A percentile compares a stretch with the other conserved stretches of the same genome.
Conservation (phyloP, 64 coral and sea anemone species). For the Dendrophyllia cribrosa region DNA sequence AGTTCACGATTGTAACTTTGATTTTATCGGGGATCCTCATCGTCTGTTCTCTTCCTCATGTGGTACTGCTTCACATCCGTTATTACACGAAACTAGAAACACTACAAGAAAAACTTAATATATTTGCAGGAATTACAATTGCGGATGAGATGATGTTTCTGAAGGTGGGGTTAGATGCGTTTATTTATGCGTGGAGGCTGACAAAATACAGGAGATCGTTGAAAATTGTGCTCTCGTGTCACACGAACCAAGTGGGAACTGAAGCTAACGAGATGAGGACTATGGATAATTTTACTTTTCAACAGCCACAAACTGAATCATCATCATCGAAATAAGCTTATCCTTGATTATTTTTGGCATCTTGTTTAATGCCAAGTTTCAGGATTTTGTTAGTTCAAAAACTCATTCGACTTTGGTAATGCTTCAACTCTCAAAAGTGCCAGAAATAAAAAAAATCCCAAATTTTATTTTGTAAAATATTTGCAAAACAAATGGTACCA, state of each 20-base stretch:
- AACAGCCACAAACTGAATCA: neutral
- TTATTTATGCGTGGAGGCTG: constrained; percentile 67
- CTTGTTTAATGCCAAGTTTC: too few species aligned
- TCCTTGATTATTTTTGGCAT: too few species aligned
- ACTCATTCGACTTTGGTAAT: too few species aligned
- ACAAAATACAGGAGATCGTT: constrained; percentile 60
- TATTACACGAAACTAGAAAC: constrained; percentile 26
- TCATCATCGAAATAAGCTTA: neutral
- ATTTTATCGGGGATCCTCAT: constrained; percentile 41
- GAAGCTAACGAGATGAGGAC: neutral
- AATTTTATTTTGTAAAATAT: too few species aligned
- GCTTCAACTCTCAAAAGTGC: too few species aligned
- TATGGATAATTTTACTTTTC: constrained; percentile 1
- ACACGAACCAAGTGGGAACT: neutral
- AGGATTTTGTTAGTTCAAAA: too few species aligned
- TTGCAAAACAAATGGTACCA: too few species aligned
- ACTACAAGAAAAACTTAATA: constrained; percentile 1
- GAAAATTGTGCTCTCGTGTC: neutral
- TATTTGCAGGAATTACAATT: constrained; percentile 36
- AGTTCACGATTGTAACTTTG: constrained; percentile 36
- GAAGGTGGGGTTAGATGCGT: constrained; percentile 54
- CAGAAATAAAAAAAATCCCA: too few species aligned
- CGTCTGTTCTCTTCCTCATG: constrained; percentile 36
- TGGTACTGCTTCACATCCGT: constrained; percentile 3
- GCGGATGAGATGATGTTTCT: constrained; percentile 65